A percentile compares a stretch with the other conserved stretches of the same genome.
These are phyloP conservation scores for Ptyas mucosa DNA, from an alignment of 2,113 vertebrate genomes.

Conservation along the genomic window DNA sequence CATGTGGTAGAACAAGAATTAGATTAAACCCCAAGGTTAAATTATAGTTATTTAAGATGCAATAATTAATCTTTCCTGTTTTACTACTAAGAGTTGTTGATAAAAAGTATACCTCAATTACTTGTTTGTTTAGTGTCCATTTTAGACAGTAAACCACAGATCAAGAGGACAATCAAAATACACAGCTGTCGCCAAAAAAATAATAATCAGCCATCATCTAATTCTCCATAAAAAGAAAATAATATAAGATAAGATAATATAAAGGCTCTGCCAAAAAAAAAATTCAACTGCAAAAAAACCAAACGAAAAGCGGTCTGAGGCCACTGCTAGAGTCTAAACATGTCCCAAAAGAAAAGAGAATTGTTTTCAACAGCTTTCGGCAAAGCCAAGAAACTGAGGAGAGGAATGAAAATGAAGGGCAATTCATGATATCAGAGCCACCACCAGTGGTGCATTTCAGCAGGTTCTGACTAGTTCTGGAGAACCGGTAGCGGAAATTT, in stretches of 20 bases:
- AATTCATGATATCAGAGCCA: neutral
- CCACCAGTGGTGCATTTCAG: too few species aligned
- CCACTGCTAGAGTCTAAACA: neutral
- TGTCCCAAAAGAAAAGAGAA: neutral
- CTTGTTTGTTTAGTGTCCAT: neutral
- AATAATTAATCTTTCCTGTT: neutral
- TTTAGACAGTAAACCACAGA: neutral
- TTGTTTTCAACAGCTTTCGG: neutral
- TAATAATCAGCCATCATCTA: neutral
- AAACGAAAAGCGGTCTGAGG: neutral
- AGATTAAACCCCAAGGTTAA: neutral
- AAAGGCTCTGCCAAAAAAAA: neutral
- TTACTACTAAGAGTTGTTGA: neutral
- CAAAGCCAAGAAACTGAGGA: neutral
- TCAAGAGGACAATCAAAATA: neutral
- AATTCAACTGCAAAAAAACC: neutral
- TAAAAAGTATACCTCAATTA: neutral
- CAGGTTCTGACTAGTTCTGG: too few species aligned
- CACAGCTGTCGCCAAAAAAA: neutral
- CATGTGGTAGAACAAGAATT: neutral
- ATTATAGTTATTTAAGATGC: neutral
- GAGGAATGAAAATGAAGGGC: neutral
- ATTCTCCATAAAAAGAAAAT: neutral
- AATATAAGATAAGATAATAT: neutral
- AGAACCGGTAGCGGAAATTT: too few species aligned